Evolutionary conservation across 2,113 vertebrate species (phyloP).

Genomic region (Apistogramma diplotaenia): DNA sequence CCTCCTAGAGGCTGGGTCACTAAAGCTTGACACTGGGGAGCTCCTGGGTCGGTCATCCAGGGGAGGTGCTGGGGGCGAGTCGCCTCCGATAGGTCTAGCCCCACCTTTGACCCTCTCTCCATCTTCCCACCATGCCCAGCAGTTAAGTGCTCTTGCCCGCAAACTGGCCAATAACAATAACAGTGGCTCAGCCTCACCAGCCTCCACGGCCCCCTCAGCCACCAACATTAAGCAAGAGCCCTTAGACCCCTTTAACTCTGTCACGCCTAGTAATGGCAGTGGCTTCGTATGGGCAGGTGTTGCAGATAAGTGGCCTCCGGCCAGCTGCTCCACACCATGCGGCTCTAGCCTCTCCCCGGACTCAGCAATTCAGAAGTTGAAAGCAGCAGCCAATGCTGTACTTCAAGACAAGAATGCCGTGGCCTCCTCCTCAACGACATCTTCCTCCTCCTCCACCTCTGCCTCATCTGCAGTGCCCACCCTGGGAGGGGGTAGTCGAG

Average conservation of each 20-base stretch:
- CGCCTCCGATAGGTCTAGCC: constrained; percentile 79
- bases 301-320: constrained; percentile 93
- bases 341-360: constrained; percentile 91
- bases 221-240: constrained; percentile 79
- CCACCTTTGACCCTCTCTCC: constrained; percentile 86
- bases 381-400: constrained; percentile 95
- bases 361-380: constrained; percentile 97
- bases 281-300: constrained; percentile 90
- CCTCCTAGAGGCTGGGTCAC: constrained; percentile 92
- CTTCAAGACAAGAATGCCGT: constrained; percentile 93
- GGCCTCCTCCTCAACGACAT: constrained; percentile 68
- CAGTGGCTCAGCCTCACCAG: constrained; percentile 71
- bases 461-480: constrained; percentile 67
- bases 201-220: constrained; percentile 71
- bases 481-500: constrained; percentile 68
- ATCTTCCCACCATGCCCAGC: constrained; percentile 92
- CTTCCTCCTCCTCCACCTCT: constrained; percentile 75
- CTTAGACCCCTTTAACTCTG: constrained; percentile 74
- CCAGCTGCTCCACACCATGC: constrained; percentile 83
- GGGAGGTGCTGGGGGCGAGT: constrained; percentile 82
- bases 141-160: constrained; percentile 94
- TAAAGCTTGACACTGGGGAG: constrained; percentile 84
- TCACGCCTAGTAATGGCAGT: constrained; percentile 82
- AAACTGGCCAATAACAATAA: constrained; percentile 87
- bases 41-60: constrained; percentile 73